Evolutionary conservation across 2,888 invertebrate genomes (phyloP).

Genomic region (Drosophila histrio): DNA sequence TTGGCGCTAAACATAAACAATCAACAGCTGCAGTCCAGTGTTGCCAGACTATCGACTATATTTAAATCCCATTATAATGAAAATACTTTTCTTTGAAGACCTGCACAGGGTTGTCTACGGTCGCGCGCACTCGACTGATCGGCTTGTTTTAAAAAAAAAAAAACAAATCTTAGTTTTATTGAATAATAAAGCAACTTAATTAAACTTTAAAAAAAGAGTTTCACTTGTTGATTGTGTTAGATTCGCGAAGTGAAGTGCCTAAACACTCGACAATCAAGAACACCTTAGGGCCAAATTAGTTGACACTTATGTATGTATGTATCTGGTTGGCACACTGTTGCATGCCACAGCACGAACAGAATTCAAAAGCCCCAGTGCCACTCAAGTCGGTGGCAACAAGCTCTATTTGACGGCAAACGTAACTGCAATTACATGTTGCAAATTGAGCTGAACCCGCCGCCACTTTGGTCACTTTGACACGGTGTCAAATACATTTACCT

Average conservation of each 20-base stretch:
- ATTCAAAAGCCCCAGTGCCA: constrained; percentile 1
- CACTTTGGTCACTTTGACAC: constrained; percentile 8
- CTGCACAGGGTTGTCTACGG: no score
- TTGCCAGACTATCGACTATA: no score
- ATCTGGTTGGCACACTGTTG: constrained; percentile 27
- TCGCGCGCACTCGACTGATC: no score
- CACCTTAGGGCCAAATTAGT: constrained; percentile 9
- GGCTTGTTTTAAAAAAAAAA: no score
- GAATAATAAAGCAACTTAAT: neutral
- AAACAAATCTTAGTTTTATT: neutral
- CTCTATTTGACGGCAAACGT: neutral
- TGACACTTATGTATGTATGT: neutral
- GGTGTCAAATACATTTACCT: neutral
- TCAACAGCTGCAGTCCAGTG: no score
- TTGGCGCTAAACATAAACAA: no score
- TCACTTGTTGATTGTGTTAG: neutral
- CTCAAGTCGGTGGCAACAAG: neutral
- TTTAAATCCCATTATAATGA: no score
- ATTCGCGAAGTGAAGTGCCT: neutral
- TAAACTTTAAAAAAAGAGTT: neutral
- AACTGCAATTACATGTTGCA: constrained; percentile 1
- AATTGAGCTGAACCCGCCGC: constrained; percentile 12
- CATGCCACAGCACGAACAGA: constrained; percentile 11
- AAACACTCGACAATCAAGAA: neutral
- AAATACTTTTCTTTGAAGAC: no score